Evolutionary conservation across 2,888 invertebrate species (phyloP).

Genomic region (Gastracanthus pulcherrimus): DNA sequence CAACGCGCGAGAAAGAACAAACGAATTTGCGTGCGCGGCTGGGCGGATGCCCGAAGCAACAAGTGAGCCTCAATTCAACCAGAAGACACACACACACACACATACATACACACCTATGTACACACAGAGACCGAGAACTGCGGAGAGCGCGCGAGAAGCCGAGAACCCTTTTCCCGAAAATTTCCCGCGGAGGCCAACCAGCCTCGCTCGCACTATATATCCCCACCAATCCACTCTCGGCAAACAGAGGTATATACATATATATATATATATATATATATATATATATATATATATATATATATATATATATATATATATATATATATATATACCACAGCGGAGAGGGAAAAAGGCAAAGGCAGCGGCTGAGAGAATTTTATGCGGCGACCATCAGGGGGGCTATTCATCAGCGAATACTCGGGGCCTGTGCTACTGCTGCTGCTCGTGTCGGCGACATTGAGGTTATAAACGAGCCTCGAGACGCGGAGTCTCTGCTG

Average conservation of each 20-base stretch:
- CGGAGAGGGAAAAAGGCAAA: neutral
- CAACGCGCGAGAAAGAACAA: slow-evolving; percentile 27
- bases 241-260: neutral
- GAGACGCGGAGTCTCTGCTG: slow-evolving; percentile 22
- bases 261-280: neutral
- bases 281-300: neutral
- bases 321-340: neutral
- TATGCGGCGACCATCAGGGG: slow-evolving; percentile 17
- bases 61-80: slow-evolving; percentile 42
- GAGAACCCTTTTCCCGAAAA: slow-evolving; percentile 22
- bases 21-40: slow-evolving; percentile 38
- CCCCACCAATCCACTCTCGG: neutral
- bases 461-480: slow-evolving; percentile 55
- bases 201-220: neutral
- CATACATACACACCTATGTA: no score
- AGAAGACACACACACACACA: neutral
- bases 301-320: neutral
- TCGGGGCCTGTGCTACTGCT: no score
- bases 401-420: slow-evolving; percentile 33
- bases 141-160: neutral
- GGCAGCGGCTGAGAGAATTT: slow-evolving; percentile 14
- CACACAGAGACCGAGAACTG: no score
- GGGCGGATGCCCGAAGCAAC: no score
- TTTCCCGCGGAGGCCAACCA: neutral
- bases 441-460: slow-evolving; percentile 39